Evolutionary conservation across 1,140 invertebrate species (phyloP), one percentile per base, ranked within the genome.

Genomic region (Pseudomyrmex pallidus): DNA sequence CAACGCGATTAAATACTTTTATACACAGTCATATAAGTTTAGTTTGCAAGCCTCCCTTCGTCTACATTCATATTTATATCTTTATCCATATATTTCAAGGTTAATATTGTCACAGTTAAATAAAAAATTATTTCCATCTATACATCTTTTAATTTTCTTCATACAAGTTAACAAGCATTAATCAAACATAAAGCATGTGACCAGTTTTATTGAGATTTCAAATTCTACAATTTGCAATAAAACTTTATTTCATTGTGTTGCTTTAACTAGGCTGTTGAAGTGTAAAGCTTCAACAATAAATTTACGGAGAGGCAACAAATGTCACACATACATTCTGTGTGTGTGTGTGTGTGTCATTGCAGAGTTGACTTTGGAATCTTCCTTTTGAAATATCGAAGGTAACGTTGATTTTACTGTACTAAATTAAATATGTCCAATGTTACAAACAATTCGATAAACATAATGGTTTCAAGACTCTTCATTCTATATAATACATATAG

Each of bases 201-300:
- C 0, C 12, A n/a, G 15, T 50, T 57, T 50, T 13, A 2, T 2
- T 17, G 17, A 57, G 9, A 22, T 35, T 46, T 22, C 12, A 67
- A 46, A 57, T 46, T 67, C 17, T 56, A 77, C 10, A 3, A 13
- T 76, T 77, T 17, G 13, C 5, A 56, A 4, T 77, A 57, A 77
- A 77, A 67, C 48, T 77, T 57, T 77, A 77, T 57, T 56, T 77
- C 4, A 9, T 35, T 9, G 52, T 46, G 22, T n/a, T 35, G 35
- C 12, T 35, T 52, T 52, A 66, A 77, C 50, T 13, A 35, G 20
- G 52, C 35, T 46, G 5, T 68, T 68, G 9, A n/a, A 48, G 46
- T 20, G 15, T 48, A 9, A 78, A 25, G 44, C 12, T 48, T 70
- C 7, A 80, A 48, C 35, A 70, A 80, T 48, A 13, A 25, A 78